phyloP scores from a whole-genome alignment of 2,888 invertebrate species.

The Lucinisca nassula region DNA sequence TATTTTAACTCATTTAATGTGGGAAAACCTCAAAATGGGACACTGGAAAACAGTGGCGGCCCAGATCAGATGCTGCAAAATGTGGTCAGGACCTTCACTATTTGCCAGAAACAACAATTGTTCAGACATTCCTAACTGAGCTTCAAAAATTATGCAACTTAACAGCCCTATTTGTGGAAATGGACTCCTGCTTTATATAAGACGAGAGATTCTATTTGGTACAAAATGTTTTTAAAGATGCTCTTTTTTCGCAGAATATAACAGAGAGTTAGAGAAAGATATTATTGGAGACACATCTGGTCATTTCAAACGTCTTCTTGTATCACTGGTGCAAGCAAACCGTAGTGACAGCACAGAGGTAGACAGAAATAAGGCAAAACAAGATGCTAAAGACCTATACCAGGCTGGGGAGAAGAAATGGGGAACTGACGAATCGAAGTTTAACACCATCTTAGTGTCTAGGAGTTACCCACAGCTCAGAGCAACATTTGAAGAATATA shows the following conservation, averaged over 20 bases:
- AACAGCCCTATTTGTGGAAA: too few species aligned
- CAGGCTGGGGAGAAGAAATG: slow-evolving; percentile 87
- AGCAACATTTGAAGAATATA: slow-evolving; percentile 92
- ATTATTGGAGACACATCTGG: slow-evolving; percentile 88
- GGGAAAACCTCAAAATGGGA: too few species aligned
- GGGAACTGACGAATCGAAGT: slow-evolving; percentile 88
- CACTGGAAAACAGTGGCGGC: too few species aligned
- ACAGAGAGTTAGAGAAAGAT: slow-evolving; percentile 87
- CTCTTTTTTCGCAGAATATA: slow-evolving; percentile 83
- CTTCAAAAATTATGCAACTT: too few species aligned
- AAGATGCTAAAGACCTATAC: slow-evolving; percentile 84
- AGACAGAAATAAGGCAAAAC: slow-evolving; percentile 86
- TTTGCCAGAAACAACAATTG: too few species aligned
- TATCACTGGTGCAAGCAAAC: slow-evolving; percentile 85
- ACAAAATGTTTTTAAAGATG: too few species aligned
- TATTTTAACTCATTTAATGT: too few species aligned
- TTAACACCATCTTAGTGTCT: slow-evolving; percentile 87
- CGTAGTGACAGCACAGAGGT: slow-evolving; percentile 90
- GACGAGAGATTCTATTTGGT: too few species aligned
- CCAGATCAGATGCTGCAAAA: too few species aligned
- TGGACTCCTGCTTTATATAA: too few species aligned
- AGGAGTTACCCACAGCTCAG: slow-evolving; percentile 93
- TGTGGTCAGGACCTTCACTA: too few species aligned
- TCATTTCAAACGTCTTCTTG: slow-evolving; percentile 86
- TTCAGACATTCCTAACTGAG: too few species aligned